Percentiles rank a stretch among this genome's conserved stretches.
Evolutionary conservation across 2,888 invertebrate species (phyloP).

Genomic region (Leptinotarsa rubiginosa): DNA sequence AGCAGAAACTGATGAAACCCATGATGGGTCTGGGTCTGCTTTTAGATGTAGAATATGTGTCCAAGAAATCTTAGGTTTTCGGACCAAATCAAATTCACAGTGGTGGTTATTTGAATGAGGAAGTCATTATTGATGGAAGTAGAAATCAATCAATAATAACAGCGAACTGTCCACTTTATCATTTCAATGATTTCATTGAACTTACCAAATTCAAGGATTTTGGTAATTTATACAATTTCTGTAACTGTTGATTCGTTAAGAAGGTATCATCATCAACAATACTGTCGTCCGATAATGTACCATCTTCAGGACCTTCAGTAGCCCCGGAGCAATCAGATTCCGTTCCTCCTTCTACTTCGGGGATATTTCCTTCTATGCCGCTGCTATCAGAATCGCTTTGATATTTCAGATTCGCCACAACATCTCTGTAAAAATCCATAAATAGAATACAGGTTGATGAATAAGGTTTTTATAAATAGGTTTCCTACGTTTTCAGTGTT

Average conservation of each 20-base stretch:
- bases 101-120: no score
- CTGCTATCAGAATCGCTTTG: conserved; percentile 75
- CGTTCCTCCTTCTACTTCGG: conserved; percentile 63
- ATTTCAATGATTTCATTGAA: conserved; percentile 1
- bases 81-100: no score
- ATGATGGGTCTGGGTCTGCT: no score
- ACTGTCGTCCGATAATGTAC: conserved; percentile 72
- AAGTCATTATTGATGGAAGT: no score
- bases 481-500: no score
- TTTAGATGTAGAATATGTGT: no score
- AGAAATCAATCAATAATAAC: no score
- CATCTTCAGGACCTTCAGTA: conserved; percentile 77
- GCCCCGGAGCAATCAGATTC: conserved; percentile 70
- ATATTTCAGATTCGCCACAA: conserved; percentile 73
- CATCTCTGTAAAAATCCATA: conserved; percentile 69
- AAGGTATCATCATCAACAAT: conserved; percentile 85
- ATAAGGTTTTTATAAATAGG: no score
- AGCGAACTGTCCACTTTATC: neutral
- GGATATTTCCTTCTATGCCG: conserved; percentile 66
- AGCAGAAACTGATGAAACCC: no score
- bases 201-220: conserved; percentile 70
- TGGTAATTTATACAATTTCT: conserved; percentile 70
- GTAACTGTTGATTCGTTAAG: conserved; percentile 65
- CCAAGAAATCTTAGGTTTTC: no score
- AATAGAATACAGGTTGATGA: neutral